Evolutionary conservation across 2,113 vertebrate genomes (phyloP).

Genomic region (Cinclus cinclus): DNA sequence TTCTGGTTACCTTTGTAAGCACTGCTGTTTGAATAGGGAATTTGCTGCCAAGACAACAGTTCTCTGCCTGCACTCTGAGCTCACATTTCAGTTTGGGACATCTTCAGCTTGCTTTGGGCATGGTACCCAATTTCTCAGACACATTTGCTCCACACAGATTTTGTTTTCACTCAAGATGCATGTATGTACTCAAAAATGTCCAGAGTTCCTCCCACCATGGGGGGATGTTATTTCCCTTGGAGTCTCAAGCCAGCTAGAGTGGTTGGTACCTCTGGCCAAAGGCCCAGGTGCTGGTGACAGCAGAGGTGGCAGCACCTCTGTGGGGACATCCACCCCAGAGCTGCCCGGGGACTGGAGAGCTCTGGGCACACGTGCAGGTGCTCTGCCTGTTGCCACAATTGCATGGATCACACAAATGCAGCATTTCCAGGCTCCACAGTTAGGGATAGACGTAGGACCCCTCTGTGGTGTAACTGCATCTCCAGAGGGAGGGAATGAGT

Average conservation of each 20-base stretch:
- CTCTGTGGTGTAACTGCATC: neutral
- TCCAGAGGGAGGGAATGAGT: neutral
- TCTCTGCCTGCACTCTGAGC: neutral
- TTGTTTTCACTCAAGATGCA: neutral
- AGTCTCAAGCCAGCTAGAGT: neutral
- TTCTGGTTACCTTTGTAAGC: neutral
- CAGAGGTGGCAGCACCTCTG: neutral
- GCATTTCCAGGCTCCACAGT: neutral
- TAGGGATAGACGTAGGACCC: neutral
- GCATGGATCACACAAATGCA: neutral
- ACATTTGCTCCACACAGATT: neutral
- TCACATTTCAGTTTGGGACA: neutral
- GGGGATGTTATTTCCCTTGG: neutral
- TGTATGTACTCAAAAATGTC: neutral
- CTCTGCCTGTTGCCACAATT: neutral
- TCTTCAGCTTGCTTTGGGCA: neutral
- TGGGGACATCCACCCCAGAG: neutral
- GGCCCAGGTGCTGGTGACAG: neutral
- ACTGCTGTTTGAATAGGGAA: neutral
- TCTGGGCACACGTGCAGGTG: accelerated
- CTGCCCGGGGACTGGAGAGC: neutral
- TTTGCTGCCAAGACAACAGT: accelerated
- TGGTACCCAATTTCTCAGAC: neutral
- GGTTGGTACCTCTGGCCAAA: neutral
- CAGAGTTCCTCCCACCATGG: neutral